phyloP scores from a whole-genome alignment of 2,888 invertebrate species.

The Nemotelus pantherinus region DNA sequence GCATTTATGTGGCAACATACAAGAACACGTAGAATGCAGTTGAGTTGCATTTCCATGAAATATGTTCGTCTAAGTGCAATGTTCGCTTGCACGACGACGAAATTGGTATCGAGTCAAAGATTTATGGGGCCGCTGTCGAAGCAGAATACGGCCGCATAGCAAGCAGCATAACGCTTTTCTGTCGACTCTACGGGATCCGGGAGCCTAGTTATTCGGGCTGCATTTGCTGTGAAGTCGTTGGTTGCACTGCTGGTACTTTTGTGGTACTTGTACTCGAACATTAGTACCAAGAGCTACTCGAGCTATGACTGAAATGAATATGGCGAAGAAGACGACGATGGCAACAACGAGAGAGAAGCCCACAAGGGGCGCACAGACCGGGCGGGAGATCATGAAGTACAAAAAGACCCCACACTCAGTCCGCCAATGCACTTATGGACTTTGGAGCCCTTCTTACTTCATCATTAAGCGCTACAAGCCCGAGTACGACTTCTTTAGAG shows the following conservation, averaged over 20 bases:
- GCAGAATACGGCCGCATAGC: background rate
- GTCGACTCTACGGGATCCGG: conserved; percentile 3
- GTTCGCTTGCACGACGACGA: conserved; percentile 20
- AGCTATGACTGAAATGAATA: conserved; percentile 31
- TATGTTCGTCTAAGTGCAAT: conserved; percentile 34
- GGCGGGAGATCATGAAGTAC: conserved; percentile 17
- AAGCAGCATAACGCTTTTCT: background rate
- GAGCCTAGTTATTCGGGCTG: background rate
- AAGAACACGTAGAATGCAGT: conserved; percentile 32
- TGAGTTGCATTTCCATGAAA: conserved; percentile 36
- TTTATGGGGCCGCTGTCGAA: conserved; percentile 18
- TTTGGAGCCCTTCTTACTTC: conserved; percentile 39
- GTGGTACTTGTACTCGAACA: conserved; percentile 31
- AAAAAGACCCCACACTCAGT: conserved; percentile 39
- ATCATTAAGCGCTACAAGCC: conserved; percentile 34
- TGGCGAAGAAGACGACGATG: too few relatives aligned
- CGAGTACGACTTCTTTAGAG: conserved; percentile 1
- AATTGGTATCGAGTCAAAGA: conserved; percentile 12
- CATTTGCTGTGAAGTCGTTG: background rate
- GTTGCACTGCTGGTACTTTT: conserved; percentile 18
- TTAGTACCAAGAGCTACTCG: conserved; percentile 28
- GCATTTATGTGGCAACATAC: background rate
- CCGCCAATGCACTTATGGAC: conserved; percentile 36
- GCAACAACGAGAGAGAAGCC: background rate
- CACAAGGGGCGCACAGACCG: conserved; percentile 10